Percentiles rank a stretch among this genome's conserved stretches.
phyloP scores from a whole-genome alignment of 2,888 invertebrate species.

The Drosophila kanekoi region DNA sequence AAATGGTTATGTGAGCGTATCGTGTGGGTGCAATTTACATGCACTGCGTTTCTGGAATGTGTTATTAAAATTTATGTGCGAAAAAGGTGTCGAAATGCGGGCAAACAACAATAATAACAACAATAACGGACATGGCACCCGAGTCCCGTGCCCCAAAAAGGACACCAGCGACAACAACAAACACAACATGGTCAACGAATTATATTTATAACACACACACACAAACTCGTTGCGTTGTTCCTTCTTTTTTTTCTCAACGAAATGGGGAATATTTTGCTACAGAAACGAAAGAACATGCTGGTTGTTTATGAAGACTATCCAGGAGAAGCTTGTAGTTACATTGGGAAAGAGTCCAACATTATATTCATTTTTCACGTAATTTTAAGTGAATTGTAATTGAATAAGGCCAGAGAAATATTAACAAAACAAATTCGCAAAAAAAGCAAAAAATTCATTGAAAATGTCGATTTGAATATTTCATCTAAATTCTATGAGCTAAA shows the following conservation, averaged over 20 bases:
- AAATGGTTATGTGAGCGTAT: conserved; percentile 41
- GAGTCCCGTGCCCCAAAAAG: conserved; percentile 33
- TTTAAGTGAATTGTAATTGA: too few species aligned
- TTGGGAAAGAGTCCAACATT: too few species aligned
- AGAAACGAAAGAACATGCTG: conserved; percentile 8
- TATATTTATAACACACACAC: conserved; percentile 29
- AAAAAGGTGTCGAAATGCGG: conserved; percentile 72
- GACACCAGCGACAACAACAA: conserved; percentile 21
- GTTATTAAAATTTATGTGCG: conserved; percentile 76
- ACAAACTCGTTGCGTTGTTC: neutral
- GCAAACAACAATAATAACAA: conserved; percentile 36
- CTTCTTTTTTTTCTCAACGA: neutral
- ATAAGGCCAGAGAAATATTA: neutral
- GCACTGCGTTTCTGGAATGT: conserved; percentile 63
- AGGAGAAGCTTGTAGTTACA: too few species aligned
- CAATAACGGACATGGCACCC: conserved; percentile 42
- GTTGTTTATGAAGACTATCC: neutral
- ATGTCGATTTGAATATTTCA: neutral
- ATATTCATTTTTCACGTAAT: too few species aligned
- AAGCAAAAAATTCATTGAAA: neutral
- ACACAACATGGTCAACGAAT: conserved; percentile 38
- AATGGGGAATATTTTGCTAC: conserved; percentile 4
- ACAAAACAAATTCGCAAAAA: neutral
- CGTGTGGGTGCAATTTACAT: conserved; percentile 64
- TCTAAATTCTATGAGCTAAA: neutral